Evolutionary conservation across 2,888 invertebrate genomes (phyloP), one percentile per base, ranked within the genome.

Genomic region (Glomeris marginata): DNA sequence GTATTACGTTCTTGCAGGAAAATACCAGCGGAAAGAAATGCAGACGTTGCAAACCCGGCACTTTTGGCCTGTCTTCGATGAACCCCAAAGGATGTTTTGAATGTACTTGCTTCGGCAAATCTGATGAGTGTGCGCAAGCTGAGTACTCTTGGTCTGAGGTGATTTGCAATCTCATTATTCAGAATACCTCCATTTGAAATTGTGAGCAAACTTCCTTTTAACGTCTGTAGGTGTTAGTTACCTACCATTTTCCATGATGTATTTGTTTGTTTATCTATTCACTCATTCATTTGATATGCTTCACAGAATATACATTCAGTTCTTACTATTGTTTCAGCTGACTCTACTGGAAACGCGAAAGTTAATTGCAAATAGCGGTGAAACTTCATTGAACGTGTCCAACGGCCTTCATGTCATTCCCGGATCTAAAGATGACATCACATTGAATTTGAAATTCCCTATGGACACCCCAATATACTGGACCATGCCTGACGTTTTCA

Each of bases 101-200:
- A 52, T 98, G 97, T 67, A 97, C 92, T 74, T 98, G 97, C 70
- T 98, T 95, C 69, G 87, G 84, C 0, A 75, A 90, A 60, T 81
- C 84, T 45, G 73, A 77, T 2, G 74, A 74, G 48, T 97, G 95
- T 66, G 71, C 74, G 35, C 86, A 90, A 66, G 84, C 88, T 1
- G 75, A 77, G 22, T 77, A 84, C 53, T 78, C 83, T 1, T 86
- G 94, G 78, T 83, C 82, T 10, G 82, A 85, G 64, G 76, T 72
- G 60, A 56, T 58, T 40, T 2, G 11, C 13, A n/a, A n/a, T n/a
- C n/a, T n/a, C n/a, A n/a, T n/a, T n/a, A n/a, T n/a, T n/a, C n/a
- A n/a, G n/a, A n/a, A n/a, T n/a, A n/a, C n/a, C n/a, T n/a, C n/a
- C n/a, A n/a, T n/a, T n/a, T n/a, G n/a, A n/a, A n/a, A n/a, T n/a